Evolutionary conservation across 1,140 invertebrate species (phyloP), one percentile per base, ranked within the genome.

Genomic region (Trinorchestia longiramus): DNA sequence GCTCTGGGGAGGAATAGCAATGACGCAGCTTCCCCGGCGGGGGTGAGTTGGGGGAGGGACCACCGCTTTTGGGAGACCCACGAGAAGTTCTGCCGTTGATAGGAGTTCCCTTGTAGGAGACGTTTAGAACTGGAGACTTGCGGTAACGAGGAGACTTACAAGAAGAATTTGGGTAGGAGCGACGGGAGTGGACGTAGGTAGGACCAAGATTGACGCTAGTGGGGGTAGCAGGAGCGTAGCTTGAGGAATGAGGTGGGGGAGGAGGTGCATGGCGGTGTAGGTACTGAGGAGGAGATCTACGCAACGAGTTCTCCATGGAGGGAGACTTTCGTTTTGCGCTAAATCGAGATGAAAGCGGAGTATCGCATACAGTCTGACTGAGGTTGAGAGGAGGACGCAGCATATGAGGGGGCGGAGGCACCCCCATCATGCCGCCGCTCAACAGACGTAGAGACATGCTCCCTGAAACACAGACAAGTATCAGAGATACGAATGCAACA

Each of bases 21-120:
- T 94, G 92, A 11, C 92, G 92, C 44, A 94, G 92, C 44, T 94
- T 94, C 4, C 44, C 92, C 11, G 92, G 92, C 45, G 92, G 96
- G 43, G 95, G 96, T 43, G 87, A 95, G 42, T 90, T 87, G 53
- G 94, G 95, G 19, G 92, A 87, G n/a, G 96, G 95, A 44, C 90
- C 95, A 15, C 90, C 36, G 53, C 90, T 96, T 43, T 47, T 53
- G 92, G 53, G 77, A 53, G 91, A 87, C 44, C 44, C 77, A 43
- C 43, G 43, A 36, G 92, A 43, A 94, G 92, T 43, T 40, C 43
- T 94, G 43, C 92, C 43, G 40, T 94, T 94, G 6, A 44, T 45
- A 0, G 92, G 92, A 11, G 92, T 94, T 40, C 43, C 92, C 40
- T 94, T 94, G 62, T 77, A 77, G 3, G 92, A 45, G 43, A 43